Evolutionary conservation across 2,797 vertebrate genomes (phyloP), one percentile per base, ranked within the genome.

Genomic region (Synaphobranchus kaupii): DNA sequence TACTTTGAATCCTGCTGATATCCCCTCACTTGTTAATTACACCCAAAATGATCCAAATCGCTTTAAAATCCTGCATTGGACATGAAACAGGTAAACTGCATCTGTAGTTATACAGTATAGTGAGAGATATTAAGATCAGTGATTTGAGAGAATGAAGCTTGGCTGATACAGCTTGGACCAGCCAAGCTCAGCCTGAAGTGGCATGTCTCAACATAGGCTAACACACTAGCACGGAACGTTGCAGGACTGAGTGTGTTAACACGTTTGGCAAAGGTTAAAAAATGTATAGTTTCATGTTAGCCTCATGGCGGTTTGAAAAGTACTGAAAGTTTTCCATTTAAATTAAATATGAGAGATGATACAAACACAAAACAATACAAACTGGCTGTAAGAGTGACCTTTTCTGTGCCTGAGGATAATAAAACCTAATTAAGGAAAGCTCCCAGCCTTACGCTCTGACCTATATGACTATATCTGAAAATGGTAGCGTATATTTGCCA

Each of bases 391-490:
- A 25, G 39, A 20, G 71, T 85, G 73, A 85, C 87, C 84, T 81
- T 85, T 85, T 81, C 50, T 48, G 44, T 82, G 84, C 84, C 84
- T 47, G 44, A 85, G 84, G 71, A 84, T 85, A 68, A 88, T 85
- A 78, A 88, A 85, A 85, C 73, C 56, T 78, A 85, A 88, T 85
- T 88, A 85, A 88, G 50, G 58, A 88, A 20, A 44, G 83, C 87
- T 85, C 34, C 34, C 44, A 85, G 52, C 39, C 56, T 28, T 22
- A n/a, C n/a, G 13, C 71, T 15, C 71, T 80, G 87, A 87, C 87
- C 68, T 85, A 15, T 54, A 58, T 58, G 56, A 17, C 15, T 4
- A 31, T 83, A 31, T 83, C 71, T 85, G n/a, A n/a, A 66, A 84
- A 84, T 68, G 25, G 82, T 48, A 39, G 52, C 39, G 63, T 60